Evolutionary conservation across 1,140 invertebrate genomes (phyloP).

Genomic region (Bombyx mandarina): DNA sequence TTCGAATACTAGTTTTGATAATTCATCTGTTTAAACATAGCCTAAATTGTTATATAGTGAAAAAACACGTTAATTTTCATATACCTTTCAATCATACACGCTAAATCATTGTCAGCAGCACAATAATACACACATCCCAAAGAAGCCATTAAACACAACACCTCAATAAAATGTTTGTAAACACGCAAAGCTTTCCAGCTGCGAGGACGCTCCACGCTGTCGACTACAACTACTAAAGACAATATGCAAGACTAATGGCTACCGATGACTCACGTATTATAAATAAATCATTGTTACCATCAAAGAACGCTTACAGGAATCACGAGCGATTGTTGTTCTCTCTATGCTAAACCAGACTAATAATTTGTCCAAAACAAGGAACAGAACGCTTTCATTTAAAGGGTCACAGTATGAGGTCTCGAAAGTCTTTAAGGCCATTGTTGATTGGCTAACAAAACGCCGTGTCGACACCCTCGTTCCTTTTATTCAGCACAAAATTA

Average conservation of each 20-base stretch:
- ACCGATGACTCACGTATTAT: constrained; percentile 58
- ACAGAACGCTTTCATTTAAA: constrained; percentile 35
- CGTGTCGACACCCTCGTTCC: constrained; percentile 61
- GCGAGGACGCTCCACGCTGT: constrained; percentile 24
- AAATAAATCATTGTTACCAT: constrained; percentile 59
- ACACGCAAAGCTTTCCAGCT: constrained; percentile 61
- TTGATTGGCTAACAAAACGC: constrained; percentile 60
- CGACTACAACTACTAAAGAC: constrained; percentile 36
- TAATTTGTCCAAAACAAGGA: constrained; percentile 64
- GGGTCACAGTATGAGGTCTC: constrained; percentile 56
- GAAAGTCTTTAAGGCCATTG: constrained; percentile 45
- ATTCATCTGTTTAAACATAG: no score
- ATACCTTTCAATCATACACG: constrained; percentile 8
- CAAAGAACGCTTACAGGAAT: constrained; percentile 48
- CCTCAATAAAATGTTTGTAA: constrained; percentile 69
- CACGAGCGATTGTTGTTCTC: constrained; percentile 45
- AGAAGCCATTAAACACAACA: constrained; percentile 62
- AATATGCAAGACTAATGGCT: constrained; percentile 49
- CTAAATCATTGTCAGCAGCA: constrained; percentile 42
- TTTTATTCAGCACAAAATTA: constrained; percentile 54
- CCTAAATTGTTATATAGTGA: no score
- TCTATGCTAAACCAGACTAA: constrained; percentile 66
- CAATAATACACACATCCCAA: constrained; percentile 43
- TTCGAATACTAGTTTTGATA: no score
- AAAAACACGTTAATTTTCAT: no score